Conservation (phyloP, 2,888 invertebrate genomes). For the Lasius fuliginosus region DNA sequence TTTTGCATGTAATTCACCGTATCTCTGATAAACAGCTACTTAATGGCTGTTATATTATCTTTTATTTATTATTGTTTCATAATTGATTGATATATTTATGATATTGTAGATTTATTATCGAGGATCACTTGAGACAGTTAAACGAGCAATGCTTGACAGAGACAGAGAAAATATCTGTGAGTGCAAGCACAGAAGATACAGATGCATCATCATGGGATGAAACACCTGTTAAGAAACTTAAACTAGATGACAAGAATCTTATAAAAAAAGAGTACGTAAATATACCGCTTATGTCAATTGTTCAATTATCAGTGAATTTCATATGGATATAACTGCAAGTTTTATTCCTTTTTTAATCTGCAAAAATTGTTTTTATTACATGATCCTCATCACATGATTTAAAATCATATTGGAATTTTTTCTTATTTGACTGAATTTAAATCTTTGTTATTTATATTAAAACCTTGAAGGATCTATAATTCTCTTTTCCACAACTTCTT, state of each 20-base stretch:
- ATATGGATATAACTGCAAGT: not conserved
- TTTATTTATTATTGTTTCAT: not conserved
- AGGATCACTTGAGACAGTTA: conserved; percentile 85
- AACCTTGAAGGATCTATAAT: not conserved
- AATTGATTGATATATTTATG: conserved; percentile 20
- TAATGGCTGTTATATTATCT: not conserved
- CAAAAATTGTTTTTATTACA: not conserved
- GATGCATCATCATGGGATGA: conserved; percentile 70
- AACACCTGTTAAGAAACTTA: conserved; percentile 84
- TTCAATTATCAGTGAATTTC: not conserved
- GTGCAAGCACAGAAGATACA: conserved; percentile 50
- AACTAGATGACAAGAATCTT: conserved; percentile 83
- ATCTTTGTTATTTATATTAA: conserved; percentile 3
- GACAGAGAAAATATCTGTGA: conserved; percentile 81
- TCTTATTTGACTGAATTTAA: not conserved
- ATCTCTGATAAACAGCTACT: not conserved
- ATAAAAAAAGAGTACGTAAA: conserved; percentile 87
- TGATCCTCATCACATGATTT: not conserved
- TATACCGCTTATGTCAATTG: not conserved
- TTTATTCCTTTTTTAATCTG: conserved; percentile 39
- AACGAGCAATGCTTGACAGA: conserved; percentile 86
- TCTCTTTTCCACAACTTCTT: not conserved
- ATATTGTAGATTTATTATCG: conserved; percentile 86
- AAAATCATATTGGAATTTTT: not conserved
- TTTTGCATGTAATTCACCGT: not conserved